Conservation (phyloP, 2,113 vertebrate species). For the Tamias sibiricus region DNA sequence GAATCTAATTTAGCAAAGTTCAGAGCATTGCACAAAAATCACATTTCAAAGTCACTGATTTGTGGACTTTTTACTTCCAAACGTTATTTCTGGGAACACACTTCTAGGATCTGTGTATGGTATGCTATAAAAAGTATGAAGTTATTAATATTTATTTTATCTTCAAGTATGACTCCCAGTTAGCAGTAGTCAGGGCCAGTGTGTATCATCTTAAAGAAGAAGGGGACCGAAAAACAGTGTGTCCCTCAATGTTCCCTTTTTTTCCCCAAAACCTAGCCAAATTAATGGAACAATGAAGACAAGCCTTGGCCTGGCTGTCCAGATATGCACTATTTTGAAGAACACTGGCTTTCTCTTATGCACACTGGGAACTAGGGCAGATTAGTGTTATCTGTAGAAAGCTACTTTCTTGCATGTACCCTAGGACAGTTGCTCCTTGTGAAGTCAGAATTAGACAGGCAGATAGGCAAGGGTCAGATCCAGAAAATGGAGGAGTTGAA, state of each 20-base stretch:
- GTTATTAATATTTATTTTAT: slow-evolving; percentile 4
- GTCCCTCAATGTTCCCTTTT: not conserved
- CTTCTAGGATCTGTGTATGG: not conserved
- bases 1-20: not conserved
- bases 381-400: not conserved
- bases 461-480: no score
- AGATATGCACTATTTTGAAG: not conserved
- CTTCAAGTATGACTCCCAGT: not conserved
- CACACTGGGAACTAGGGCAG: not conserved
- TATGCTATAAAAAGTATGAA: not conserved
- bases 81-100: not conserved
- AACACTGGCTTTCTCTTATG: not conserved
- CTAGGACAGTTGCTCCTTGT: not conserved
- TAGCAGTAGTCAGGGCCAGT: not conserved
- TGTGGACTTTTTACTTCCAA: not conserved
- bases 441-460: no score
- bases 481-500: no score
- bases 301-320: not conserved
- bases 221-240: not conserved
- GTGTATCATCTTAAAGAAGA: not conserved
- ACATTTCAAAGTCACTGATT: not conserved
- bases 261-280: not conserved
- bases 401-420: not conserved
- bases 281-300: not conserved
- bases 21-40: not conserved